These are phyloP conservation scores for Ectropis grisescens DNA, from an alignment of 1,140 invertebrate species.

Conservation along the genomic window DNA sequence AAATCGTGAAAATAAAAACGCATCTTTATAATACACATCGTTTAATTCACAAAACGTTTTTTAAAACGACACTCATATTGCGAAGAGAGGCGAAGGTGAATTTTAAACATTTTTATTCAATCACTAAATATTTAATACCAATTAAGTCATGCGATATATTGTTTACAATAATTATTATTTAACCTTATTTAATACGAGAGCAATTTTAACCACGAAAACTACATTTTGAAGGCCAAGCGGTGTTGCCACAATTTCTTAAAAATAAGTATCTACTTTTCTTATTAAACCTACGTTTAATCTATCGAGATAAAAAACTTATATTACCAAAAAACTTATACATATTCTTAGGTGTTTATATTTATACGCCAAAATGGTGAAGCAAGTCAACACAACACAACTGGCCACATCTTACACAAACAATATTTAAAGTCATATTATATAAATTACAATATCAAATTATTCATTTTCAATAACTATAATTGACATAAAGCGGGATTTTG, in stretches of 20 bases:
- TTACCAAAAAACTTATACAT: too few species aligned
- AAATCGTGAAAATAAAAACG: too few species aligned
- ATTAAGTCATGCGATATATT: constrained; percentile 36
- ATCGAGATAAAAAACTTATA: too few species aligned
- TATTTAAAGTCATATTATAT: constrained; percentile 34
- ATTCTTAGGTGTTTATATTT: too few species aligned
- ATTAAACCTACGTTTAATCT: too few species aligned
- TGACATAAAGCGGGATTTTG: constrained; percentile 56
- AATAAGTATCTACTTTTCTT: constrained; percentile 23
- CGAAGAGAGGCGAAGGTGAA: constrained; percentile 61
- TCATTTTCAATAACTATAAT: constrained; percentile 52
- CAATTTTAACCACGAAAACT: constrained; percentile 53
- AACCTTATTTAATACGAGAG: constrained; percentile 34
- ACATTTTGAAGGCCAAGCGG: constrained; percentile 66
- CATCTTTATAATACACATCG: constrained; percentile 48
- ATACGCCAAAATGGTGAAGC: too few species aligned
- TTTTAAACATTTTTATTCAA: constrained; percentile 41
- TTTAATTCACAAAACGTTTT: constrained; percentile 65
- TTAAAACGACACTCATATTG: constrained; percentile 67
- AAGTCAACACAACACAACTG: too few species aligned
- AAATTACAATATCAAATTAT: constrained; percentile 32
- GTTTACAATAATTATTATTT: constrained; percentile 34
- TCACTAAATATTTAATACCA: constrained; percentile 31
- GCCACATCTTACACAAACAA: too few species aligned
- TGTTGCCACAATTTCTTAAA: constrained; percentile 57